Base-by-base conservation (phyloP, 2,888 invertebrate species). In the Masnerella sp. region DNA sequence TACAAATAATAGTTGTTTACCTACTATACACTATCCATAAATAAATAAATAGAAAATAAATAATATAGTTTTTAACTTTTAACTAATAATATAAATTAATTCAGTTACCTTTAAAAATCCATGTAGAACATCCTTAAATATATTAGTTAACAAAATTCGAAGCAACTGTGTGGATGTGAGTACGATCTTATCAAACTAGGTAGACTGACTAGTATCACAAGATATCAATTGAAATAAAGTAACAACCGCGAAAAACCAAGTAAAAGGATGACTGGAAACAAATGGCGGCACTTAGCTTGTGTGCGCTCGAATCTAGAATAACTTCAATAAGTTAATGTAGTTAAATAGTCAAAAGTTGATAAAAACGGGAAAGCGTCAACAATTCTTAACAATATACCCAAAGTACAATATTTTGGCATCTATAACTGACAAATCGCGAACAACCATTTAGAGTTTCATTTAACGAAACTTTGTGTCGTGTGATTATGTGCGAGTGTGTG, bases 351-450 rank as follows among this genome's bases (percentile, higher is more conserved):
- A 83, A 82, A 84, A 84, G 81, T 84, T 78, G 80, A 84, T 84
- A 82, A 83, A 84, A 84, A 83, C 81, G 82, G 82, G 81, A 70
- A 74, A 83, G 80, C 78, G 79, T 84, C 83, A 85, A 85, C 85
- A 85, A 82, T 80, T 77, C 78, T 78, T 84, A 84, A 84, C 84
- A 84, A 83, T 82, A 77, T 80, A 75, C 76, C 75, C 75, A 80
- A 81, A 82, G 78, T 80, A 83, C 79, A 80, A 79, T 80, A 77
- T 70, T 74, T 79, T 77, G 79, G 82, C 78, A 81, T 82, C 85
- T 83, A 84, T 84, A 82, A 79, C 81, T 80, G 83, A 82, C 83
- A 81, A 83, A 78, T 78, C 84, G 83, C 78, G 83, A 83, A 82
- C 80, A 84, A 85, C 83, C 81, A 84, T 84, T 80, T 78, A 80